These are phyloP conservation scores for Chroicocephalus ridibundus DNA, from an alignment of 2,113 vertebrate genomes.

Conservation along the genomic window DNA sequence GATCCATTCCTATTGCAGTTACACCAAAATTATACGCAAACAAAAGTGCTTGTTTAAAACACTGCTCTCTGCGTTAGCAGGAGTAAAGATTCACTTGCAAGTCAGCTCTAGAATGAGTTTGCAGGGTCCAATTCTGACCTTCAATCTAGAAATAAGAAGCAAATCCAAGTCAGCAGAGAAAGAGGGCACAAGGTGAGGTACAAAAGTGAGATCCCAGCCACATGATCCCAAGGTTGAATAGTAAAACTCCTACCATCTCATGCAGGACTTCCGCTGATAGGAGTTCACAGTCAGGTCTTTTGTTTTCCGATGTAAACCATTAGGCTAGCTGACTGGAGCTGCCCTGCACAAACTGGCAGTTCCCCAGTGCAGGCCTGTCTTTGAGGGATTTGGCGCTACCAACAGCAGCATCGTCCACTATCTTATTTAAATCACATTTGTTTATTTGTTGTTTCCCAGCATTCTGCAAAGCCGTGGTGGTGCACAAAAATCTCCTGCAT, in stretches of 20 bases:
- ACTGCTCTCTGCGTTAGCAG: not conserved
- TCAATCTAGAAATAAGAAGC: not conserved
- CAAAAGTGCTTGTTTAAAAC: not conserved
- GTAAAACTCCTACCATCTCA: not conserved
- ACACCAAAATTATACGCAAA: not conserved
- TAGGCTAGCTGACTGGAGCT: not conserved
- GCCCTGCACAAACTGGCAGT: not conserved
- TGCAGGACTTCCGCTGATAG: not conserved
- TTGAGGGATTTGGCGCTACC: not conserved
- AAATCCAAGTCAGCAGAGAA: not conserved
- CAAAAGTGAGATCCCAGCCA: not conserved
- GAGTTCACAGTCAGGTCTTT: not conserved
- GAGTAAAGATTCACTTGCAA: not conserved
- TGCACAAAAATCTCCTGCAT: not conserved
- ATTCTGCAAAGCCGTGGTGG: not conserved
- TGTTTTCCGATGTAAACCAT: not conserved
- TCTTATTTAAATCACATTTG: not conserved
- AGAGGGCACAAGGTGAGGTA: not conserved
- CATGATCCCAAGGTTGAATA: not conserved
- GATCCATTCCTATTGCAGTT: not conserved
- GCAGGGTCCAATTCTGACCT: not conserved
- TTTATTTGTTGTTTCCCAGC: not conserved
- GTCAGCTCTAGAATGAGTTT: not conserved
- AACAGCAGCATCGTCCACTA: not conserved
- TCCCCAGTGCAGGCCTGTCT: not conserved